These are phyloP conservation scores for Muntiacus muntjak DNA, from an alignment of 2,113 vertebrate genomes.

Conservation along the genomic window DNA sequence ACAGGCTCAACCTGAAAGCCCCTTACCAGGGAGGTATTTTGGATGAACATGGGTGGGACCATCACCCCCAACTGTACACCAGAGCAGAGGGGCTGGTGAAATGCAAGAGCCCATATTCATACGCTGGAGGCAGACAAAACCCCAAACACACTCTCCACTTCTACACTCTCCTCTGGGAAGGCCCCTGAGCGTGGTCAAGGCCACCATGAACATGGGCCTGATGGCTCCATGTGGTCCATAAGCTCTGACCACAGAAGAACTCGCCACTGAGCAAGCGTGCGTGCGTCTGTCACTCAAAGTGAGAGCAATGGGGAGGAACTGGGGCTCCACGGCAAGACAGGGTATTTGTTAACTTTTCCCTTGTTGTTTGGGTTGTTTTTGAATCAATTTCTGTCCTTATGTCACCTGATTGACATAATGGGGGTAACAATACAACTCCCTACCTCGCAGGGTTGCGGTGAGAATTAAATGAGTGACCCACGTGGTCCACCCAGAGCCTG, in stretches of 20 bases:
- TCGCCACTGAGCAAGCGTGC: background rate
- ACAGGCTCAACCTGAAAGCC: background rate
- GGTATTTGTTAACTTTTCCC: background rate
- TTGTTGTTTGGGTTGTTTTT: background rate
- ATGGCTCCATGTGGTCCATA: background rate
- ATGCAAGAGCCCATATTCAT: background rate
- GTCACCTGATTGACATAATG: background rate
- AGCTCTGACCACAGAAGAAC: background rate
- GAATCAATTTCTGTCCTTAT: background rate
- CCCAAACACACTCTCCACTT: background rate
- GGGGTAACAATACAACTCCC: background rate
- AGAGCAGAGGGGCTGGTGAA: background rate
- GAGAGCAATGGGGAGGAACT: background rate
- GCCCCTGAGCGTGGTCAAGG: background rate
- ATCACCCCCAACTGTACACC: background rate
- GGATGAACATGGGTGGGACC: background rate
- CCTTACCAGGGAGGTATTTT: background rate
- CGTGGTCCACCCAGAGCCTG: background rate
- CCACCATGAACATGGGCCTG: background rate
- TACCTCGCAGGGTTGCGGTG: background rate
- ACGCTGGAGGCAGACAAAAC: background rate
- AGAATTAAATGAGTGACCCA: background rate
- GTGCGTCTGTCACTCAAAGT: background rate
- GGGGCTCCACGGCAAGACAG: background rate
- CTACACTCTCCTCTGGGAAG: background rate